phyloP scores from a whole-genome alignment of 2,113 vertebrate genomes.

The Erythrolamprus reginae region DNA sequence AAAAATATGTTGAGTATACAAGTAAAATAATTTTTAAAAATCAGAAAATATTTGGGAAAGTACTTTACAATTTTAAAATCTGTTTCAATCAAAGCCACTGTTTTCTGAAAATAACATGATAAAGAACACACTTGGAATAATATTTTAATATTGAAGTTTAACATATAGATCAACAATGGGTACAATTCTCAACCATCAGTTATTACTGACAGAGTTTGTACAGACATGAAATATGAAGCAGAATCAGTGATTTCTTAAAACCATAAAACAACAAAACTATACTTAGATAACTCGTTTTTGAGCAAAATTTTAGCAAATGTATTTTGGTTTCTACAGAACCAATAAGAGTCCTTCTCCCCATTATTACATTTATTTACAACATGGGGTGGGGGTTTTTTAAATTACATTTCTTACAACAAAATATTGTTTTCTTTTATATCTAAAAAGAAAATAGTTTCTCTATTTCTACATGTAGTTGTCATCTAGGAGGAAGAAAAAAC shows the following conservation, averaged over 20 bases:
- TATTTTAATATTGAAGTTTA: conserved; percentile 10
- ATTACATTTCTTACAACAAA: conserved; percentile 31
- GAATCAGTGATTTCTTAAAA: background rate
- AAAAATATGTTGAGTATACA: too few species aligned
- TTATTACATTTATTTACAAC: conserved; percentile 22
- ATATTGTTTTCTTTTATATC: conserved; percentile 20
- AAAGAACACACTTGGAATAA: background rate
- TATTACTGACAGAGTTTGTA: background rate
- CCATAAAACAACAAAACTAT: background rate
- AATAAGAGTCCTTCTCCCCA: background rate
- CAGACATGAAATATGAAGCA: background rate
- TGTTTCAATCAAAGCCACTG: background rate
- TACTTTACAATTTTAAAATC: background rate
- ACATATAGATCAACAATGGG: background rate
- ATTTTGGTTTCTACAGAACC: background rate
- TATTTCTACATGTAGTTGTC: conserved; percentile 19
- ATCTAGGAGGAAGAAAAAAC: conserved; percentile 14
- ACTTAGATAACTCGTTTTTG: background rate
- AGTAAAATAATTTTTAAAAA: background rate
- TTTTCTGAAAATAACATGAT: background rate
- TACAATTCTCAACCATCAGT: background rate
- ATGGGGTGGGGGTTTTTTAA: background rate
- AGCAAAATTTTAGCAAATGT: background rate
- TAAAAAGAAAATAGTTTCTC: conserved; percentile 28
- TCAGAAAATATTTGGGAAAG: background rate